A percentile compares a stretch with the other conserved stretches of the same genome.
Conservation (phyloP, 1,140 invertebrate species). For the Holcopasites calliopsidis region DNA sequence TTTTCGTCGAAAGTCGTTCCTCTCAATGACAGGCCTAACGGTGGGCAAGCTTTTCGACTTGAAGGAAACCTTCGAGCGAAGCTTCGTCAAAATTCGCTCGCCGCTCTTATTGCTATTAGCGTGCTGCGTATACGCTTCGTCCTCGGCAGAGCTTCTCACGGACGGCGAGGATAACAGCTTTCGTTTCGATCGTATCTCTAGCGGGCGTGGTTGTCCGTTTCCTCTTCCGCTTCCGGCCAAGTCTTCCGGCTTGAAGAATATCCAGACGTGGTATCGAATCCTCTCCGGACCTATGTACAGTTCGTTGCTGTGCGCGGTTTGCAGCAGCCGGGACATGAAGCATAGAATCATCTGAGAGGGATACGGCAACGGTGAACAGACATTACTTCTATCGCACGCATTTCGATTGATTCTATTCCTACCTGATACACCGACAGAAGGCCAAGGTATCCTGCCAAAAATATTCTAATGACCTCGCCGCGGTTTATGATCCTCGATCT, state of each 20-base stretch:
- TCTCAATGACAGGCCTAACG: not conserved
- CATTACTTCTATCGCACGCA: not conserved
- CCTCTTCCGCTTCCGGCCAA: too few species aligned
- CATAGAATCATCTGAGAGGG: slow-evolving; percentile 38
- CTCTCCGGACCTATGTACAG: slow-evolving; percentile 23
- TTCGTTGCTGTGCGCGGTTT: slow-evolving; percentile 39
- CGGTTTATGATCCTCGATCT: slow-evolving; percentile 11
- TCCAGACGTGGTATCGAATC: slow-evolving; percentile 34
- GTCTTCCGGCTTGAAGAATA: slow-evolving; percentile 31
- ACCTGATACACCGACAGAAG: slow-evolving; percentile 53
- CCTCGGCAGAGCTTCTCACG: not conserved
- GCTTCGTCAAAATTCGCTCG: not conserved
- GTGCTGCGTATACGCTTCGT: not conserved
- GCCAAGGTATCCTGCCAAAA: slow-evolving; percentile 25
- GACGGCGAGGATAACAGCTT: not conserved
- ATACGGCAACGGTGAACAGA: not conserved
- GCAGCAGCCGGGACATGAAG: slow-evolving; percentile 46
- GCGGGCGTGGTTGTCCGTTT: not conserved
- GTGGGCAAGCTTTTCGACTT: slow-evolving; percentile 13
- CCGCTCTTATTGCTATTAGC: not conserved
- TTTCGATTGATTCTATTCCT: not conserved
- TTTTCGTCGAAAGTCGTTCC: not conserved
- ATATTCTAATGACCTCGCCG: not conserved
- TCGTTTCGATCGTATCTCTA: not conserved
- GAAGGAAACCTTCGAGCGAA: slow-evolving; percentile 16